Percentiles rank a stretch among this genome's conserved stretches.
Conservation (phyloP, 64 coral and sea anemone species). For the Stichodactyla mertensii region DNA sequence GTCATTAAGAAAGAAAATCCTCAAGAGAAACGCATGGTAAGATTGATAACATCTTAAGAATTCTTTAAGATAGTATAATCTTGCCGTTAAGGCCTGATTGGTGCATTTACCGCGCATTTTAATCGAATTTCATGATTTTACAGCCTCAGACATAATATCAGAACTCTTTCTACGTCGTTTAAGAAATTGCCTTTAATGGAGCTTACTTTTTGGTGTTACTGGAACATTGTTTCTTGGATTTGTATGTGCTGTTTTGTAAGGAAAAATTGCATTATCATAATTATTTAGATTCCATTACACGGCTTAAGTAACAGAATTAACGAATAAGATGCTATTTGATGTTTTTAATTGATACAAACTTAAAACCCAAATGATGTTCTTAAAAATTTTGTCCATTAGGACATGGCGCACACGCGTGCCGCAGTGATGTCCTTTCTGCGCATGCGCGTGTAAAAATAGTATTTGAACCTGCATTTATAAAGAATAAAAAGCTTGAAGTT, state of each 20-base stretch:
- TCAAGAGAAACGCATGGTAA: not conserved
- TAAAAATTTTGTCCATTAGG: not conserved
- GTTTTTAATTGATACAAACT: not conserved
- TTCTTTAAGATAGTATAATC: not conserved
- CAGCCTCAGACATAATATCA: not conserved
- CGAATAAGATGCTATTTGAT: not conserved
- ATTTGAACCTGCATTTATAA: too few species aligned
- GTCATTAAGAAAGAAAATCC: slow-evolving; percentile 11
- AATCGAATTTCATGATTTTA: not conserved
- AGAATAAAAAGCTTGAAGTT: too few species aligned
- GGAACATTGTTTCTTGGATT: not conserved
- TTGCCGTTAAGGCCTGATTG: slow-evolving; percentile 4
- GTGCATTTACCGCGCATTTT: not conserved
- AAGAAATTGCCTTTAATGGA: not conserved
- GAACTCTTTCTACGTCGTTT: not conserved
- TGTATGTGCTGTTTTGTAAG: too few species aligned
- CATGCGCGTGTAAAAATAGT: too few species aligned
- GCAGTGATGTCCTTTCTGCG: too few species aligned
- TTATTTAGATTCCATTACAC: not conserved
- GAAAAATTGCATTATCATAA: too few species aligned
- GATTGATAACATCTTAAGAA: not conserved
- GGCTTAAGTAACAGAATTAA: not conserved
- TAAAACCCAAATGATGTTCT: not conserved
- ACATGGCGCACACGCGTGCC: not conserved
- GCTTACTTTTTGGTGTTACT: not conserved